Evolutionary conservation across 2,888 invertebrate genomes (phyloP), one percentile per base, ranked within the genome.

Genomic region (Amblyteles armatorius): DNA sequence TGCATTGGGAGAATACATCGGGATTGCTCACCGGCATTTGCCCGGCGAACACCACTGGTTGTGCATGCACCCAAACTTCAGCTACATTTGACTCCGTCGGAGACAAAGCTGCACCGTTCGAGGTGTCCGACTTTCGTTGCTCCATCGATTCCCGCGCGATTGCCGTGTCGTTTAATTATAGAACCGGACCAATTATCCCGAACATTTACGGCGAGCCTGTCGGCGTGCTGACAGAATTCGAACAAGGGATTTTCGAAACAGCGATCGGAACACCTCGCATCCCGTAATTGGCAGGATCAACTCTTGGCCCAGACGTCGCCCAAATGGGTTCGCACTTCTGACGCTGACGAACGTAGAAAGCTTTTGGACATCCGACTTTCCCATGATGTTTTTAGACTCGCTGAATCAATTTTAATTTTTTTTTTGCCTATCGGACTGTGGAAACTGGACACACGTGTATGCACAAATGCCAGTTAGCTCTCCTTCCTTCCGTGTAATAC

Each of bases 121-220:
- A 40, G 40, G 33, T 6, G 33, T 33, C 26, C 48, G 52, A 68
- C 50, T 80, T 74, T 80, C 7, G 44, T 80, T 68, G 7, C 48
- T 68, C 68, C 80, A 36, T 50, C 36, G 48, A 74, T 26, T 29
- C 52, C 55, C 55, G 11, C 11, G 2, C 22, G 72, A 57, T 67
- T 68, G 74, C 68, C 19, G 48, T 36, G 22, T 40, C 74, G 68
- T 57, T 48, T 50, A 57, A 74, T 68, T 48, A 57, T 74, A 48
- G 68, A 80, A 67, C 55, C 29, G 50, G 44, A 55, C 65, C 67
- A 79, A 79, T 73, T 79, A 80, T 40, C 33, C 22, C 57, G 57
- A 68, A 19, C 19, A 57, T 74, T 68, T 67, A 36, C 19, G 5
- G 40, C 50, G 60, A 13, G 55, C 69, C 22, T 69, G 40, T 69